These are phyloP conservation scores for Nycticryphes semicollaris DNA, from an alignment of 2,113 vertebrate genomes.

Conservation along the genomic window DNA sequence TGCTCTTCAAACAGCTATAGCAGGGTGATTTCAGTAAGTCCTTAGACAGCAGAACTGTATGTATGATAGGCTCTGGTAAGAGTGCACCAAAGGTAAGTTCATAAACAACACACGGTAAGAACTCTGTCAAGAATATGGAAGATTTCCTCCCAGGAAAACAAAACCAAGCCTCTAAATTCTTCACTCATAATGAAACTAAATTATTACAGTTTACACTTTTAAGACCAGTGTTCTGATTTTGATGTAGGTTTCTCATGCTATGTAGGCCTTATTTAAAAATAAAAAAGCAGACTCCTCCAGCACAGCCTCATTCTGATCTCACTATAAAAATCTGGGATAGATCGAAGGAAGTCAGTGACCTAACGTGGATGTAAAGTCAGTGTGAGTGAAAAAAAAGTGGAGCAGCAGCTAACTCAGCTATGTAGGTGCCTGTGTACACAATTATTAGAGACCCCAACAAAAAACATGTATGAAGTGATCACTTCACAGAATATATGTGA, in stretches of 20 bases:
- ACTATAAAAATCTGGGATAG: neutral
- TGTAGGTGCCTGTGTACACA: neutral
- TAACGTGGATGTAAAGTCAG: neutral
- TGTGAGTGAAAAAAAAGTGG: neutral
- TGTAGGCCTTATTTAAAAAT: neutral
- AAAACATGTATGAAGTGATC: neutral
- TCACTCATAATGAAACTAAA: neutral
- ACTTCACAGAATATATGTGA: neutral
- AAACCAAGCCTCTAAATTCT: neutral
- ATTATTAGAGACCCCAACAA: neutral
- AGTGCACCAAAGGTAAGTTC: neutral
- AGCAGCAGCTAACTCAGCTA: neutral
- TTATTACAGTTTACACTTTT: neutral
- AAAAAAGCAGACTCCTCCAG: neutral
- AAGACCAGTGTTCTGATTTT: neutral
- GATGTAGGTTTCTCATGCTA: neutral
- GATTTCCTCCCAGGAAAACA: neutral
- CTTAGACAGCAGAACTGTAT: neutral
- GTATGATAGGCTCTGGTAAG: neutral
- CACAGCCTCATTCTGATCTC: neutral
- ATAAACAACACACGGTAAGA: neutral
- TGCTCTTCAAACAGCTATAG: neutral
- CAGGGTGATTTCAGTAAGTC: neutral
- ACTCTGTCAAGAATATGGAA: neutral
- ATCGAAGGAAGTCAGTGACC: neutral